Evolutionary conservation across 2,797 vertebrate genomes (phyloP).

Genomic region (Propithecus deckenii): DNA sequence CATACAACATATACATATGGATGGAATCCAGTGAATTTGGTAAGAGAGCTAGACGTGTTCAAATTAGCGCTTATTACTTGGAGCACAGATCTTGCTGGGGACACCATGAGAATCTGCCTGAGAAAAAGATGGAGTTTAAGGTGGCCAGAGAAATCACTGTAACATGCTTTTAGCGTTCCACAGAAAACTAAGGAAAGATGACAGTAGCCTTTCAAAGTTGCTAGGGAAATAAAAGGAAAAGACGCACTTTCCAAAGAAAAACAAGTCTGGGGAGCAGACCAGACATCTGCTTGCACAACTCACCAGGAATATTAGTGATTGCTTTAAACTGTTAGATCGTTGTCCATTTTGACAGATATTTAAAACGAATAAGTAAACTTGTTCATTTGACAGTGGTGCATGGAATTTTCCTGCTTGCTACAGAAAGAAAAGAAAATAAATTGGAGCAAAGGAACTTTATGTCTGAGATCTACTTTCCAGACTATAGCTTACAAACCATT

Average conservation of each 20-base stretch:
- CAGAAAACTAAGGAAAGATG: conserved; percentile 70
- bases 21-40: conserved; percentile 75
- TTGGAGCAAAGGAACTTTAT: conserved; percentile 33
- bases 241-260: conserved; percentile 74
- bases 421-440: conserved; percentile 54
- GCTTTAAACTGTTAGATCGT: conserved; percentile 2
- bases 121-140: conserved; percentile 31
- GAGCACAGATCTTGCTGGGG: conserved; percentile 53
- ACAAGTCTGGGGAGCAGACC: conserved; percentile 58
- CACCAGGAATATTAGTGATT: conserved; percentile 55
- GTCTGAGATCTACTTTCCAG: conserved; percentile 3
- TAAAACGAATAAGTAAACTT: conserved; percentile 50
- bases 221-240: conserved; percentile 76
- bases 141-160: conserved; percentile 70
- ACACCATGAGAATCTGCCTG: neutral
- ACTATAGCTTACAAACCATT: conserved; percentile 55
- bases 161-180: conserved; percentile 70
- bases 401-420: conserved; percentile 41
- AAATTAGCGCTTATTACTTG: conserved; percentile 43
- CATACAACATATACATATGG: conserved; percentile 64
- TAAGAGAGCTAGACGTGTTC: conserved; percentile 73
- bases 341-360: conserved; percentile 47
- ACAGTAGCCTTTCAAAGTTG: conserved; percentile 76
- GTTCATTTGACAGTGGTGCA: neutral
- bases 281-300: conserved; percentile 63